These are phyloP conservation scores for Coendou prehensilis DNA, from an alignment of 2,797 vertebrate genomes.

Conservation along the genomic window DNA sequence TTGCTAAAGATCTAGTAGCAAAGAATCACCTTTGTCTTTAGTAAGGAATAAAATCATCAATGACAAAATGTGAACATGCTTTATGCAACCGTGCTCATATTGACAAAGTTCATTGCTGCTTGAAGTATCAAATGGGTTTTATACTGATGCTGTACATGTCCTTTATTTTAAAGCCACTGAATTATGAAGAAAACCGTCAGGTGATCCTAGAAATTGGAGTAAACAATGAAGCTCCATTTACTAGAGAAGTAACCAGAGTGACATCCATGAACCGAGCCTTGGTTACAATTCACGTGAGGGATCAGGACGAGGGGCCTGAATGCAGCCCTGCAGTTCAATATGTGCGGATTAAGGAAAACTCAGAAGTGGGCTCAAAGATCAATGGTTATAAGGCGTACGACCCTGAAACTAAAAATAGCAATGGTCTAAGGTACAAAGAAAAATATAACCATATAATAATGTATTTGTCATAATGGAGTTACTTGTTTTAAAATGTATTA, in stretches of 20 bases:
- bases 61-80: neutral
- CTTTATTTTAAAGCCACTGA: slow-evolving; percentile 90
- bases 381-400: slow-evolving; percentile 91
- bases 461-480: neutral
- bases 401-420: slow-evolving; percentile 92
- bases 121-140: neutral
- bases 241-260: slow-evolving; percentile 80
- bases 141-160: neutral
- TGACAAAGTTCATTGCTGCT: neutral
- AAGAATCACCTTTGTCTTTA: neutral
- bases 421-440: slow-evolving; percentile 91
- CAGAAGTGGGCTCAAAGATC: slow-evolving; percentile 87
- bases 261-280: slow-evolving; percentile 85
- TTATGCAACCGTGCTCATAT: neutral
- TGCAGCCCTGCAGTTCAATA: slow-evolving; percentile 88
- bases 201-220: slow-evolving; percentile 90
- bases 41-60: neutral
- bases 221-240: slow-evolving; percentile 91
- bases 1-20: neutral
- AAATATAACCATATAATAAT: neutral
- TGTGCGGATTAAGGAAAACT: slow-evolving; percentile 91
- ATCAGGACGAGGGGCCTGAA: slow-evolving; percentile 94
- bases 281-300: slow-evolving; percentile 88
- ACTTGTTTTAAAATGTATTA: neutral
- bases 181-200: slow-evolving; percentile 90